Evolutionary conservation across 2,888 invertebrate species (phyloP), one percentile per base, ranked within the genome.

Genomic region (Carcina quercana): DNA sequence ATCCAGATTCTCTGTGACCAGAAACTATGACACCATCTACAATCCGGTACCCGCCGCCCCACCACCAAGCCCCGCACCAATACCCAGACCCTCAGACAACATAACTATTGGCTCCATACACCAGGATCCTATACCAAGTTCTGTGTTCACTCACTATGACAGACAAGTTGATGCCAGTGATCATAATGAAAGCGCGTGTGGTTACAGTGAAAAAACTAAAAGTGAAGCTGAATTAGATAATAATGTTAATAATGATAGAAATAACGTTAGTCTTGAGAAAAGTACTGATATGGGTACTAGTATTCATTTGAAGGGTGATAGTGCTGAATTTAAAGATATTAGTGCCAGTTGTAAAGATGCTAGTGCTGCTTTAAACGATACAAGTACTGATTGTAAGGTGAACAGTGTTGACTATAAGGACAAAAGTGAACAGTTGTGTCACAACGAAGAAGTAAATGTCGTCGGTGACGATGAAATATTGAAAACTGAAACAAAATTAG

Each of bases 1-100:
- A 2, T 85, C 68, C 3, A 53, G 83, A 0, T 83, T 83, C 49
- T 80, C 82, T 0, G 83, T 83, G 0, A 76, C 83, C 0, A 58
- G 83, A n/a, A 83, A 82, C 50, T 74, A 72, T 40, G 83, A 83
- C 32, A 45, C 64, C 0, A 53, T 65, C 2, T 82, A 78, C 45
- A 71, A 69, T 28, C 63, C 65, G 5, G 48, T 59, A 1, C 50
- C 37, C 0, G 40, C 41, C 19, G 57, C 53, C 7, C 55, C 57
- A 1, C 62, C 56, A 17, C 53, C 47, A 25, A 53, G 49, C 40
- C 46, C 40, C 15, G 47, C 42, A 2, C 44, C 45, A 11, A 37
- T 42, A 5, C 25, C 38, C 15, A n/a, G n/a, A n/a, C n/a, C n/a
- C n/a, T n/a, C n/a, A n/a, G n/a, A n/a, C n/a, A n/a, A n/a, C n/a